Evolutionary conservation across 2,113 vertebrate genomes (phyloP).

Genomic region (Equus przewalskii): DNA sequence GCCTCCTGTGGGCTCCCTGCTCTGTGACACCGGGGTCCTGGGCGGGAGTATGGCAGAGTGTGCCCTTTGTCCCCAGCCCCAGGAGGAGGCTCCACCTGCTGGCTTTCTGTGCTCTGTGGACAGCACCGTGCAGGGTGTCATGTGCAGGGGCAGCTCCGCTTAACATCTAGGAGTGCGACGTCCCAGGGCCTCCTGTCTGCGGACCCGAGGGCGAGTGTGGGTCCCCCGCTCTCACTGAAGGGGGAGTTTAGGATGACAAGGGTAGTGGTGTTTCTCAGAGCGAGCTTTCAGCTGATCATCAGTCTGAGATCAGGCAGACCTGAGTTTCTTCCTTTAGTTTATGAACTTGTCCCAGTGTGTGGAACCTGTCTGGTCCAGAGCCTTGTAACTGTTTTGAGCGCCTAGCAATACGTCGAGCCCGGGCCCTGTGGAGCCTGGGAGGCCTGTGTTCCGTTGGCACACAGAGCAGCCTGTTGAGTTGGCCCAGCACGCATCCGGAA

Average conservation of each 20-base stretch:
- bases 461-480: not conserved
- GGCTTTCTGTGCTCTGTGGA: not conserved
- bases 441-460: not conserved
- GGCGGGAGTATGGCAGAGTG: too few species aligned
- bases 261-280: rapidly evolving
- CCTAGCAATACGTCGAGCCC: not conserved
- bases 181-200: not conserved
- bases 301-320: not conserved
- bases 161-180: rapidly evolving
- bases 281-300: not conserved
- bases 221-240: rapidly evolving
- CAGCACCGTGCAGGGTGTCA: not conserved
- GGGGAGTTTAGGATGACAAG: not conserved
- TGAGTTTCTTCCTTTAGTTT: not conserved
- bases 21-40: not conserved
- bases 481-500: not conserved
- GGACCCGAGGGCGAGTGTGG: not conserved
- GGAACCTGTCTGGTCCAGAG: not conserved
- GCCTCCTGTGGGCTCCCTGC: not conserved
- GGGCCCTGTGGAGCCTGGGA: rapidly evolving
- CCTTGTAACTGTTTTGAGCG: not conserved
- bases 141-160: not conserved
- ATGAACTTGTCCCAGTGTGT: rapidly evolving
- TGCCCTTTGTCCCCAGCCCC: too few species aligned
- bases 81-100: not conserved